phyloP scores from a whole-genome alignment of 2,888 invertebrate species.

The Crioceris asparagi region DNA sequence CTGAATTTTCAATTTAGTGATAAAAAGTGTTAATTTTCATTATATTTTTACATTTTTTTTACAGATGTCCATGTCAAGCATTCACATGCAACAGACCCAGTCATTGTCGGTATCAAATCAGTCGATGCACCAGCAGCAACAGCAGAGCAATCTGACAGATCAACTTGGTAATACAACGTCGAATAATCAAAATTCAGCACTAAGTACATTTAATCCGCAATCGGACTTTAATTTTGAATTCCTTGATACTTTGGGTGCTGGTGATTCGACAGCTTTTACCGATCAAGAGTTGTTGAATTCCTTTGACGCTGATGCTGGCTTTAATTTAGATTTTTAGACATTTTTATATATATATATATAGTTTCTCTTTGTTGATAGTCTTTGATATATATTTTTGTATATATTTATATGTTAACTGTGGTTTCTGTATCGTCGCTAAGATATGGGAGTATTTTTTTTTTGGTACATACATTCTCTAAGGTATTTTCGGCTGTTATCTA shows the following conservation, averaged over 20 bases:
- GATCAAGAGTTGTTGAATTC: slow-evolving; percentile 77
- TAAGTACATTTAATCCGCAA: slow-evolving; percentile 43
- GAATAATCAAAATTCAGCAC: slow-evolving; percentile 23
- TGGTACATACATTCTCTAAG: too few species aligned
- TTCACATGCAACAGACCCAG: slow-evolving; percentile 62
- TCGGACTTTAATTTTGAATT: slow-evolving; percentile 75
- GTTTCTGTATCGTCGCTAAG: too few species aligned
- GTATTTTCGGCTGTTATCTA: too few species aligned
- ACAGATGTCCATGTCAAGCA: slow-evolving; percentile 49
- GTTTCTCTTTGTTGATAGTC: too few species aligned
- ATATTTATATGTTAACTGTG: too few species aligned
- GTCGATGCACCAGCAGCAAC: slow-evolving; percentile 23
- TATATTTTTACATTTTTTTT: slow-evolving; percentile 19
- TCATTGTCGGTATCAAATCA: slow-evolving; percentile 46
- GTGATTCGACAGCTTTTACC: slow-evolving; percentile 64
- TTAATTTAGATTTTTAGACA: slow-evolving; percentile 47
- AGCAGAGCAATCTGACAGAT: slow-evolving; percentile 9
- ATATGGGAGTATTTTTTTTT: too few species aligned
- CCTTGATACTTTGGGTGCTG: slow-evolving; percentile 68
- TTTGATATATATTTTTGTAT: too few species aligned
- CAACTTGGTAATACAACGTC: slow-evolving; percentile 13
- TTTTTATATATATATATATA: too few species aligned
- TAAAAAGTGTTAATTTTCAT: neutral
- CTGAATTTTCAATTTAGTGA: too few species aligned
- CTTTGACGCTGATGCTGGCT: slow-evolving; percentile 62